Base-by-base conservation (phyloP, 1,140 invertebrate species). In the Drusus annulatus region DNA sequence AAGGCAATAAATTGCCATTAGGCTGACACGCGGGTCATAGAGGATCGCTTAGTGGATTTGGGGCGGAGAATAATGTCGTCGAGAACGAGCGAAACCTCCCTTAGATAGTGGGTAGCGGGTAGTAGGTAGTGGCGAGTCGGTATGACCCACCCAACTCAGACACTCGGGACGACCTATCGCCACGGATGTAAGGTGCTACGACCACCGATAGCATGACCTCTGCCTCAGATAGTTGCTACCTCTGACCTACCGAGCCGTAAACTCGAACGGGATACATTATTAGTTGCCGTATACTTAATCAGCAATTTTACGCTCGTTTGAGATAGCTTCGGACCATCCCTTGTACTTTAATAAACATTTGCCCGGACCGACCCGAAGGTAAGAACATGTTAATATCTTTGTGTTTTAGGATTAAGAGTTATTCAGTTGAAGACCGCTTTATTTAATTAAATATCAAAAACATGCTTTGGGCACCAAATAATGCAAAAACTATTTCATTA, bases 1-100 rank as follows among this genome's bases (percentile, higher is more conserved):
- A 78, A 28, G 21, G 28, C 80, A 31, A 81, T 81, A 81, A 81
- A 81, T 81, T 68, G 68, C 76, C 76, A 78, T 78, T 78, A 81
- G 23, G 69, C 45, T 76, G 76, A 81, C 68, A 28, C 71, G 71
- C 62, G 71, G 80, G 80, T 81, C 80, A 81, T 81, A 78, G 80
- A 78, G 80, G 54, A 81, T 78, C 80, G 80, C 80, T 81, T 81
- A 81, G 75, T 77, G 80, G 80, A 25, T 71, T 52, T 63, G 28
- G 73, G 63, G 31, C 56, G 16, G 17, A 51, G 80, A 81, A 81
- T 81, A 81, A 81, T 73, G 80, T 50, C 80, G 50, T 25, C 76
- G 62, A 23, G 63, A 69, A 31, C n/a, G 63, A 17, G 76, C 52
- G 13, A 69, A 10, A 23, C 75, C 4, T 4, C 45, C 76, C 13